A percentile compares a stretch with the other conserved stretches of the same genome.
Conservation (phyloP, 2,888 invertebrate genomes). For the Rhabditoides inermis region DNA sequence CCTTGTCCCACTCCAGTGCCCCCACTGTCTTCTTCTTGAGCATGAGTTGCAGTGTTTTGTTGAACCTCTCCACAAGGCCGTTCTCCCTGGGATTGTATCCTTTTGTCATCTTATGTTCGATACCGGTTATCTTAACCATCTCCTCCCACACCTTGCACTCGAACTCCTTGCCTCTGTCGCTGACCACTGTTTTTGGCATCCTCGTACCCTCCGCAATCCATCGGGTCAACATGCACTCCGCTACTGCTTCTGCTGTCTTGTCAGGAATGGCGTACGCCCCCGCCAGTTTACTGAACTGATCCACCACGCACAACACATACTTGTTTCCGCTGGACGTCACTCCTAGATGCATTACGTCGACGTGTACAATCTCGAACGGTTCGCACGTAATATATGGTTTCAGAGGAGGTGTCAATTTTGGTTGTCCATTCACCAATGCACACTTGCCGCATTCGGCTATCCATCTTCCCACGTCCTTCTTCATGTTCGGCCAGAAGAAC, state of each 20-base stretch:
- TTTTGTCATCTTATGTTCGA: conserved; percentile 7
- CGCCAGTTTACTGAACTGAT: conserved; percentile 13
- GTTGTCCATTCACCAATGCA: no score
- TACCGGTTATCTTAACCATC: conserved; percentile 6
- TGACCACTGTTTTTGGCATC: conserved; percentile 7
- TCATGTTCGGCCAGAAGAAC: no score
- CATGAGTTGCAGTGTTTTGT: conserved; percentile 10
- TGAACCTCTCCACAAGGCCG: conserved; percentile 19
- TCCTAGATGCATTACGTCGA: conserved; percentile 14
- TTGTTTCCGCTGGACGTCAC: conserved; percentile 4
- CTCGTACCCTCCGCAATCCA: conserved; percentile 14
- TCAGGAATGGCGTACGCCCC: conserved; percentile 10
- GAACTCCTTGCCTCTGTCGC: conserved; percentile 15
- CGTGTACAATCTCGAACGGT: conserved; percentile 15
- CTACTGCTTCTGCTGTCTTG: conserved; percentile 14
- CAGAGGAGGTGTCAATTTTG: no score
- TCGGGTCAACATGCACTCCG: conserved; percentile 5
- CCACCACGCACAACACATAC: conserved; percentile 12
- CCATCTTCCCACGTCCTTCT: no score
- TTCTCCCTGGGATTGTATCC: conserved; percentile 21
- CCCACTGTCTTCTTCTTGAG: conserved; percentile 9
- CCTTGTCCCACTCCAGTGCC: conserved; percentile 16
- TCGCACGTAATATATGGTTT: conserved; percentile 2
- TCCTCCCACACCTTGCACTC: conserved; percentile 6
- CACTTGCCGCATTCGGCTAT: no score